These are phyloP conservation scores for Diabrotica virgifera DNA, from an alignment of 1,140 invertebrate genomes.

Conservation along the genomic window DNA sequence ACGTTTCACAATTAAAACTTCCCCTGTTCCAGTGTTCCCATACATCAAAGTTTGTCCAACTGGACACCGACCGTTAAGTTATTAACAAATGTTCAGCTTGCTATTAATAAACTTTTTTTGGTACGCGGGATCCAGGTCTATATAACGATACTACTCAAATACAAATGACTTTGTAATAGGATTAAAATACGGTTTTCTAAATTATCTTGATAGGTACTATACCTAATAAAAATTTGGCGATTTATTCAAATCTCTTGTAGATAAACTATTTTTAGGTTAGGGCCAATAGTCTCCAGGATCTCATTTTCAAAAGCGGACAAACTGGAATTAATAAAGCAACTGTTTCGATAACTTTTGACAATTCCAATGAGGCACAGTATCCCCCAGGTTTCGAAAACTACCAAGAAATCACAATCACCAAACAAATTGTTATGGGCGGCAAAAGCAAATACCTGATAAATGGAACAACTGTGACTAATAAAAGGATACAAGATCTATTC, in stretches of 20 bases:
- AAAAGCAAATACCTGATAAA: conserved; percentile 96
- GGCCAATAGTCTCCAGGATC: conserved; percentile 84
- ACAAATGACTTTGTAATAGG: too few relatives aligned
- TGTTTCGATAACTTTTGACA: conserved; percentile 96
- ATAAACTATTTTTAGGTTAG: conserved; percentile 65
- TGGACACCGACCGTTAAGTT: too few relatives aligned
- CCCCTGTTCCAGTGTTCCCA: too few relatives aligned
- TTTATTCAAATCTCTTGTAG: too few relatives aligned
- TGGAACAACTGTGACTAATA: conserved; percentile 85
- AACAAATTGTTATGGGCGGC: conserved; percentile 80
- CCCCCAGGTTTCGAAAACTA: conserved; percentile 92
- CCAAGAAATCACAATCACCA: conserved; percentile 89
- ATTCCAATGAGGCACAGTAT: conserved; percentile 75
- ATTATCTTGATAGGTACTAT: too few relatives aligned
- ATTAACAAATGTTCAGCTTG: too few relatives aligned
- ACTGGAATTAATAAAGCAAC: conserved; percentile 94
- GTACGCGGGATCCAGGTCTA: too few relatives aligned
- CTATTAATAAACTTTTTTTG: too few relatives aligned
- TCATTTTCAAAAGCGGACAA: conserved; percentile 97
- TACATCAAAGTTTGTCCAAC: too few relatives aligned
- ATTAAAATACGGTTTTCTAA: too few relatives aligned
- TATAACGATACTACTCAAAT: too few relatives aligned
- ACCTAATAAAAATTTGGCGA: not conserved
- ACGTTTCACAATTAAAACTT: too few relatives aligned
- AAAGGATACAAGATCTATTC: conserved; percentile 90